Conservation (phyloP, 1,140 invertebrate species). For the Drosophila santomea region DNA sequence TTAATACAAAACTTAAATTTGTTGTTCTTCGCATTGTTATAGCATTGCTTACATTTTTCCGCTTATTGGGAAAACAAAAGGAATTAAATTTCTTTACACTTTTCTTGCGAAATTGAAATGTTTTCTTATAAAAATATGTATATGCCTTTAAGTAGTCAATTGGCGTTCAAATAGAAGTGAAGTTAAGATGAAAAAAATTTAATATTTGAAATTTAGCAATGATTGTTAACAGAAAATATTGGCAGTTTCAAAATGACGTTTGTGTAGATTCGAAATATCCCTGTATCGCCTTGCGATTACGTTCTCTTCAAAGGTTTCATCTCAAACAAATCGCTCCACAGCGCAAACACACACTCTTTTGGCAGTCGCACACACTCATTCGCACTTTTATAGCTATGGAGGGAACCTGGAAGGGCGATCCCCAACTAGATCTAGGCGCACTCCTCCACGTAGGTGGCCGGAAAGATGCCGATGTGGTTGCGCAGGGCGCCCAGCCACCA, state of each 20-base stretch:
- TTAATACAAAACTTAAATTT: no score
- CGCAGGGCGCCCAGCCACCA: slow-evolving; percentile 97
- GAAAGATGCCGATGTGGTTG: slow-evolving; percentile 95
- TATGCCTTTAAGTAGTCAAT: neutral
- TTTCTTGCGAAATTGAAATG: neutral
- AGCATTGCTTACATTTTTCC: no score
- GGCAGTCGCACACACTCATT: slow-evolving; percentile 12
- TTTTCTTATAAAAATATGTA: neutral
- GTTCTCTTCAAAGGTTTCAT: neutral
- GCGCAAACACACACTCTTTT: slow-evolving; percentile 4
- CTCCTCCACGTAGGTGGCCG: slow-evolving; percentile 95
- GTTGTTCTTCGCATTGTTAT: no score
- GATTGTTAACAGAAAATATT: neutral
- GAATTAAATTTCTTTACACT: neutral
- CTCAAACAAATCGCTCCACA: slow-evolving; percentile 23
- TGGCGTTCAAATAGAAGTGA: no score
- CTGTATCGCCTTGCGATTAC: neutral
- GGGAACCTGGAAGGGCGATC: slow-evolving; percentile 40
- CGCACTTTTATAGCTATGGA: slow-evolving; percentile 16
- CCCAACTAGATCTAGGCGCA: slow-evolving; percentile 65
- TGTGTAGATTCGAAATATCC: neutral
- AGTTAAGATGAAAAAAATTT: no score
- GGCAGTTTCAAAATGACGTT: neutral
- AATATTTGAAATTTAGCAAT: no score
- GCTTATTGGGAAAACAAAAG: neutral